Evolutionary conservation across 2,113 vertebrate genomes (phyloP), one percentile per base, ranked within the genome.

Genomic region (Alces alces): DNA sequence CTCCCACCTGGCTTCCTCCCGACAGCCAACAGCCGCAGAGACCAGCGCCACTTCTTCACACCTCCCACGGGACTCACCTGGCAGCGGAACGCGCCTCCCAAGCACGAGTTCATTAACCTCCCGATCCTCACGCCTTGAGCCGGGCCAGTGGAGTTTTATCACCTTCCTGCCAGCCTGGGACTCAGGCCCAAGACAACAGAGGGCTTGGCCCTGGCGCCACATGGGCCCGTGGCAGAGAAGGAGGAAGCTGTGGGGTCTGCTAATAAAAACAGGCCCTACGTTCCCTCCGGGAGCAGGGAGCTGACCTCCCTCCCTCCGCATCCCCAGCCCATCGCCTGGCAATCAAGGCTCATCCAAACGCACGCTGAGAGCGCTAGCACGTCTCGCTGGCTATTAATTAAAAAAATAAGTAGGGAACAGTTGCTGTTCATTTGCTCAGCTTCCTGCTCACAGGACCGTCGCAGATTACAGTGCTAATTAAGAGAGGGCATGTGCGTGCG

Each of bases 381-480:
- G 3, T 94, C 96, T 98, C 70, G 1, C 97, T 98, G 97, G 95
- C 96, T 96, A 97, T 96, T 98, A 98, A 98, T 98, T 98, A 97
- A 96, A 97, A 98, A 98, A 96, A 86, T 94, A 98, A 97, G 97
- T 93, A 89, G 93, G 96, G 93, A 97, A 86, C 97, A 97, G 97
- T 97, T 96, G 96, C 97, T 91, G 76, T 89, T 97, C 93, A 89
- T 97, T 97, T 97, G 82, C 97, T 70, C 47, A 30, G 84, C 92
- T 96, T 94, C 82, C 96, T 96, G 96, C 96, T 97, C 89, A 73
- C 84, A 97, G 95, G 89, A 57, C 85, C 94, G 16, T 87, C 86
- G 64, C 96, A 78, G 97, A 91, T 98, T 86, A 61, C 73, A 79
- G 78, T 15, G 87, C 95, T 98, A 96, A 98, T 98, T 97, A 97